phyloP scores from a whole-genome alignment of 2,888 invertebrate genomes.

The Drosophila monieri region DNA sequence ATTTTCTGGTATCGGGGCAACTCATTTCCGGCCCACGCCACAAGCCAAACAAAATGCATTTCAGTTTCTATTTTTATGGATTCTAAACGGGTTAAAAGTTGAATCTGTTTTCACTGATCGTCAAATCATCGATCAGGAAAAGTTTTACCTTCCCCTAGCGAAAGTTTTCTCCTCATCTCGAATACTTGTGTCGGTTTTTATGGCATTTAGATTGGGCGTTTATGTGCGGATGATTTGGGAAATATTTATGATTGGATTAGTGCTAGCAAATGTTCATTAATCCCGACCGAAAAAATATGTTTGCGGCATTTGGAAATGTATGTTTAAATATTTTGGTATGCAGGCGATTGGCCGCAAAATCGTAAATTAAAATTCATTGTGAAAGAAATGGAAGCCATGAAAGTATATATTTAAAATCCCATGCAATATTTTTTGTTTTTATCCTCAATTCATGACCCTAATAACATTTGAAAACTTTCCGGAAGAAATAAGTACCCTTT shows the following conservation, averaged over 20 bases:
- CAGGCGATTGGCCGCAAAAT: neutral
- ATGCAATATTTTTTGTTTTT: constrained; percentile 7
- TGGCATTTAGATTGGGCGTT: constrained; percentile 70
- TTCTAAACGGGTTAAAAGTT: constrained; percentile 73
- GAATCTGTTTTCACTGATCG: constrained; percentile 43
- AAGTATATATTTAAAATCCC: neutral
- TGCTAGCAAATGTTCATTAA: constrained; percentile 56
- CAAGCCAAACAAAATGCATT: constrained; percentile 20
- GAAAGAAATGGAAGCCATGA: neutral
- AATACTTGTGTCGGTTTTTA: constrained; percentile 42
- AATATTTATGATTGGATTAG: constrained; percentile 64
- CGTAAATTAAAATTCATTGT: constrained; percentile 12
- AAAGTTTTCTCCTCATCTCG: constrained; percentile 45
- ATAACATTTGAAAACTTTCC: constrained; percentile 31
- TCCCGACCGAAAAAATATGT: constrained; percentile 42
- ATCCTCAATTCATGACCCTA: constrained; percentile 25
- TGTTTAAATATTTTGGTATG: constrained; percentile 28
- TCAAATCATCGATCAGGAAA: constrained; percentile 67
- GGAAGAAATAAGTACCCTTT: constrained; percentile 8
- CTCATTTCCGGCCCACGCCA: constrained; percentile 65
- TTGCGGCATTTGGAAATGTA: constrained; percentile 23
- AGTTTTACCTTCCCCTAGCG: constrained; percentile 48
- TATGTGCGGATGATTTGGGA: constrained; percentile 57
- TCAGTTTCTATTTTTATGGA: constrained; percentile 54
- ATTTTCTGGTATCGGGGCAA: constrained; percentile 59